These are phyloP conservation scores for Drosophila murphyi DNA, from an alignment of 1,140 invertebrate species.

Conservation along the genomic window DNA sequence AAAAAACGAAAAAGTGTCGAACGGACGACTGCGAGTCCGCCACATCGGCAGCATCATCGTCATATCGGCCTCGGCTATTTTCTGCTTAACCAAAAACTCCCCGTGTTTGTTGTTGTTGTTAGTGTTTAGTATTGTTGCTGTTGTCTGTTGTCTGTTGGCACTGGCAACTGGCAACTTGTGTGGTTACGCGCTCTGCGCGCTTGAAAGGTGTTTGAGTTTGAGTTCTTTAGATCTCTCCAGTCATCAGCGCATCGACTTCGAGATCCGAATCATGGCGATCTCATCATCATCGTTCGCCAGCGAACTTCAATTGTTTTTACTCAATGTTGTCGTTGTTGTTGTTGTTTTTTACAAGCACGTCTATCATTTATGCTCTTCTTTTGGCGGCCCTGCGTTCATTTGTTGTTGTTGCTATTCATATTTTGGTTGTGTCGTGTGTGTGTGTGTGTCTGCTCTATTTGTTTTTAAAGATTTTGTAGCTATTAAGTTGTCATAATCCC, in stretches of 20 bases:
- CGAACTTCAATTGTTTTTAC: constrained; percentile 76
- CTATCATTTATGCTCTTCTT: constrained; percentile 65
- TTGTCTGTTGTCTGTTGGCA: constrained; percentile 38
- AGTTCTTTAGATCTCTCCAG: constrained; percentile 82
- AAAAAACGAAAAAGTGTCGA: constrained; percentile 70
- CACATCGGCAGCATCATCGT: constrained; percentile 55
- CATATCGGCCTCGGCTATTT: constrained; percentile 72
- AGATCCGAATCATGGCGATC: constrained; percentile 44
- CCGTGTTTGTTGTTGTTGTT: constrained; percentile 46
- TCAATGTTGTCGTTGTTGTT: constrained; percentile 23
- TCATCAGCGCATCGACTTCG: constrained; percentile 60
- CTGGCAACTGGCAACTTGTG: constrained; percentile 39
- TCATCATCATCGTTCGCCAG: constrained; percentile 60
- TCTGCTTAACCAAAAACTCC: constrained; percentile 78
- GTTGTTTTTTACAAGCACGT: constrained; percentile 68
- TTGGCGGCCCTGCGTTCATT: constrained; percentile 50
- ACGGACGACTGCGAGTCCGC: constrained; percentile 51
- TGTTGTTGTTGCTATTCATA: constrained; percentile 57
- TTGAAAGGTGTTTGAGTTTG: constrained; percentile 82
- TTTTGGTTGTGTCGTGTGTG: constrained; percentile 43
- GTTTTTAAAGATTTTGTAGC: constrained; percentile 69
- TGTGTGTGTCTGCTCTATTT: constrained; percentile 74
- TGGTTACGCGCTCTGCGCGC: constrained; percentile 61
- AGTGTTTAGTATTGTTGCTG: constrained; percentile 26
- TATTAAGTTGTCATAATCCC: constrained; percentile 81